Evolutionary conservation across 2,888 invertebrate species (phyloP).

Genomic region (Eupithecia pulchellata): DNA sequence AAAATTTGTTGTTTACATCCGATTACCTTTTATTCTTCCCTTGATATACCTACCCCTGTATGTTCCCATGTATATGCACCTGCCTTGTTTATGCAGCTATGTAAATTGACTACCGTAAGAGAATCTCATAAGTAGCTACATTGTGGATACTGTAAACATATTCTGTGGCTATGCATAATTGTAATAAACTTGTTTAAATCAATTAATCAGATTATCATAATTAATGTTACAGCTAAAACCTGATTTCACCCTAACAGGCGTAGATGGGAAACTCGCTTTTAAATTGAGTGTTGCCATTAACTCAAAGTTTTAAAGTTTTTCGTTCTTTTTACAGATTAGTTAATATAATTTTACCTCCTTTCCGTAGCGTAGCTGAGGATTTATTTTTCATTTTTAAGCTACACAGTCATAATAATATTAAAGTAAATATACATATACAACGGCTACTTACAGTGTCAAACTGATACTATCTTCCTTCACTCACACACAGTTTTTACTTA

Average conservation of each 20-base stretch:
- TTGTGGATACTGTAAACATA: neutral
- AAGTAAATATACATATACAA: no score
- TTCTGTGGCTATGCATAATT: neutral
- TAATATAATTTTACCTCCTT: neutral
- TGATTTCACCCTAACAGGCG: constrained; percentile 18
- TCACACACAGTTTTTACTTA: no score
- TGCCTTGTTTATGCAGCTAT: neutral
- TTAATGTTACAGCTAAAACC: constrained; percentile 31
- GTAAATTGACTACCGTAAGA: neutral
- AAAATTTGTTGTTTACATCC: neutral
- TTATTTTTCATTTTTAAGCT: no score
- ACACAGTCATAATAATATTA: no score
- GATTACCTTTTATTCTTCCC: no score
- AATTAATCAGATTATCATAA: constrained; percentile 42
- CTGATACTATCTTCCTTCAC: no score
- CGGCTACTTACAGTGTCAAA: neutral
- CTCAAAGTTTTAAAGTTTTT: neutral
- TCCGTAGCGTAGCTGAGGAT: no score
- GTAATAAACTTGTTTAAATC: constrained; percentile 39
- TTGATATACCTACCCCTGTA: no score
- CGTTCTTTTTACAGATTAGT: neutral
- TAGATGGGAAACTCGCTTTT: neutral
- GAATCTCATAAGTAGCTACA: neutral
- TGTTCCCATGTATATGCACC: neutral
- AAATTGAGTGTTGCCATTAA: neutral